Conservation (phyloP, 2,113 vertebrate genomes). For the Cyanoramphus novaezelandiae region DNA sequence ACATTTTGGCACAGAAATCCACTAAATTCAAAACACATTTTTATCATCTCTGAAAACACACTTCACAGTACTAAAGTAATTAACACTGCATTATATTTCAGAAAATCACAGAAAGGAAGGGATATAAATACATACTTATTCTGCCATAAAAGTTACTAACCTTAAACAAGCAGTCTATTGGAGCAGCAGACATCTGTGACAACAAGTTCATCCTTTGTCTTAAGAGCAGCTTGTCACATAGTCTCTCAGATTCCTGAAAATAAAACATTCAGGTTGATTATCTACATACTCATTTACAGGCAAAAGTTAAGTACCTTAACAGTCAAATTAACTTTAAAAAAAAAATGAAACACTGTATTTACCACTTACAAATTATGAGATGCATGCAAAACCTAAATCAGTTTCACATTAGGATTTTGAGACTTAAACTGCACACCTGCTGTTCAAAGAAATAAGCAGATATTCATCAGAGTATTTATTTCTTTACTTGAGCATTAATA, state of each 20-base stretch:
- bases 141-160: constrained; percentile 67
- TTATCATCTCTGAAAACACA: background rate
- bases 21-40: background rate
- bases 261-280: background rate
- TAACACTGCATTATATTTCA: background rate
- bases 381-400: background rate
- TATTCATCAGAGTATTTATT: background rate
- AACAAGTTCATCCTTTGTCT: constrained; percentile 90
- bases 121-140: background rate
- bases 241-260: constrained; percentile 80
- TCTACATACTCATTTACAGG: background rate
- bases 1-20: background rate
- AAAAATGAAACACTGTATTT: background rate
- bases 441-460: background rate
- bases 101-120: background rate
- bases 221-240: constrained; percentile 82
- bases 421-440: background rate
- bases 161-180: constrained; percentile 90
- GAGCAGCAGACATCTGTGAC: constrained; percentile 83
- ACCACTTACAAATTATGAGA: background rate
- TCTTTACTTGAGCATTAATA: background rate
- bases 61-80: background rate
- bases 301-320: background rate
- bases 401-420: background rate
- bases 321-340: background rate